These are phyloP conservation scores for Cyclophora punctaria DNA, from an alignment of 2,888 invertebrate genomes.

Conservation along the genomic window DNA sequence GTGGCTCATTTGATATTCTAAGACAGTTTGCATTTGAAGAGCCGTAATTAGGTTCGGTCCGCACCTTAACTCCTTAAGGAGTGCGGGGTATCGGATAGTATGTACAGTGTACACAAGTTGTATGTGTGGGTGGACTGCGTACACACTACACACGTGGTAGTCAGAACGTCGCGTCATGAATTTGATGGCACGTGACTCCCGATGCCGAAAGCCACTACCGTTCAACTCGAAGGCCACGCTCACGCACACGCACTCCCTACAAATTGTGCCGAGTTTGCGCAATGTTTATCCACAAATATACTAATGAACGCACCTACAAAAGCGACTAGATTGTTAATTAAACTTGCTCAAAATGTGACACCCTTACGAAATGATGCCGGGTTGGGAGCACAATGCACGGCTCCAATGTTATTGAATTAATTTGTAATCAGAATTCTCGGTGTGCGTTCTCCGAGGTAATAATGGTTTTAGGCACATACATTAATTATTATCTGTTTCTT, in stretches of 20 bases:
- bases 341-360: constrained; percentile 75
- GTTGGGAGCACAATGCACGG: constrained; percentile 67
- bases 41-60: constrained; percentile 26
- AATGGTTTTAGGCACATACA: constrained; percentile 36
- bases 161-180: constrained; percentile 31
- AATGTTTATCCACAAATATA: constrained; percentile 74
- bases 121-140: constrained; percentile 18
- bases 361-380: constrained; percentile 69
- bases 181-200: constrained; percentile 38
- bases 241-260: constrained; percentile 39
- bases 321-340: constrained; percentile 75
- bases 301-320: constrained; percentile 75
- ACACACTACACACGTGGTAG: constrained; percentile 24
- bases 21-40: constrained; percentile 71
- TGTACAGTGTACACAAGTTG: constrained; percentile 12
- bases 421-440: constrained; percentile 71
- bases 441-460: constrained; percentile 62
- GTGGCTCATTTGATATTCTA: constrained; percentile 74
- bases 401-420: constrained; percentile 72
- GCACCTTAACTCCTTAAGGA: constrained; percentile 10
- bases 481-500: constrained; percentile 24
- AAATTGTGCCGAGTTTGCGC: constrained; percentile 53
- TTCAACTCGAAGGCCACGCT: constrained; percentile 35
- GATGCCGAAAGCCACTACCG: constrained; percentile 13
- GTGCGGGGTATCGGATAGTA: constrained; percentile 41